phyloP scores from a whole-genome alignment of 2,888 invertebrate species.

The Cantharis nigra region DNA sequence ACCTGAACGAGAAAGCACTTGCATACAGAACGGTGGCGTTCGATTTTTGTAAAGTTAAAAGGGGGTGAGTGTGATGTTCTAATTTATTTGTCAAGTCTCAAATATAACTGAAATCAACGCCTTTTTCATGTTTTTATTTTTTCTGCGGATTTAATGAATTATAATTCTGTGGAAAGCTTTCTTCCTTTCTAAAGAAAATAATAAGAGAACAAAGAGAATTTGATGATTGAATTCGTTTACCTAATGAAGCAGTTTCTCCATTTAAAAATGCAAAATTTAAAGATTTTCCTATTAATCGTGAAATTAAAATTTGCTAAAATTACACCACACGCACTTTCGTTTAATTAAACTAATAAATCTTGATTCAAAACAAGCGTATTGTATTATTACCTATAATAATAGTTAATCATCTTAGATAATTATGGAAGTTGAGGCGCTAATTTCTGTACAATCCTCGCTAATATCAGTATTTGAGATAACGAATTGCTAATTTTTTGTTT shows the following conservation, averaged over 20 bases:
- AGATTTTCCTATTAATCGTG: neutral
- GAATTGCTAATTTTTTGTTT: neutral
- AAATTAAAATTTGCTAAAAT: neutral
- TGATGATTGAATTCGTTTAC: neutral
- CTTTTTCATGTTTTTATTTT: conserved; percentile 1
- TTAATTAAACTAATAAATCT: neutral
- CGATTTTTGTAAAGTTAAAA: conserved; percentile 99
- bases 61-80: conserved; percentile 73
- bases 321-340: neutral
- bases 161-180: conserved; percentile 4
- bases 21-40: conserved; percentile 99
- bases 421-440: neutral
- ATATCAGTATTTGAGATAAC: neutral
- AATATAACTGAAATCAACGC: neutral
- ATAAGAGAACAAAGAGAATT: neutral
- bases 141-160: neutral
- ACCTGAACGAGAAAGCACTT: conserved; percentile 97
- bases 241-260: neutral
- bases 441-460: neutral
- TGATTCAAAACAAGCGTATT: neutral
- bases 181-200: neutral
- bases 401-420: neutral
- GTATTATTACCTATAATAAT: neutral
- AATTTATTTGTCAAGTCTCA: neutral
- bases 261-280: neutral